Base-by-base conservation (phyloP, 2,113 vertebrate species). In the Leiothrix lutea region DNA sequence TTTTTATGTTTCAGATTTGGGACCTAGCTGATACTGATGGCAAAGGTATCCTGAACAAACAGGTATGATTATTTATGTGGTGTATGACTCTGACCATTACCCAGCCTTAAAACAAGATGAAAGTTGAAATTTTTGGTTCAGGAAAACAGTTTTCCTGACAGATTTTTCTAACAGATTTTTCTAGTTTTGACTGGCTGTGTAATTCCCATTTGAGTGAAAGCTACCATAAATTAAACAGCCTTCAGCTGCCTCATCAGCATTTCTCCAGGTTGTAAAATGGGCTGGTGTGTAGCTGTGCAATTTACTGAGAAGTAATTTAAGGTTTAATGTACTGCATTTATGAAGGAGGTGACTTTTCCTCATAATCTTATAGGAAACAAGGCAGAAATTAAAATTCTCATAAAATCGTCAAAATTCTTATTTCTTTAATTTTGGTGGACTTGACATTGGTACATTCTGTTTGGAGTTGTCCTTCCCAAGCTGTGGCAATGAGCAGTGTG, bases 1-100 rank as follows among this genome's bases (percentile, higher is more conserved):
- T 69, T 85, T 95, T 62, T 87, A 2, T 94, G 70, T 96, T 97
- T 78, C 95, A 99, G 99, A 98, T 99, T 98, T 99, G 99, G 99
- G 99, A 99, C 97, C 98, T 99, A 95, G 98, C 99, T 36, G 99
- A 99, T 95, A 98, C 98, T 80, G 99, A 99, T 97, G 98, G 98
- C 87, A 99, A 99, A 98, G 99, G 99, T 75, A 97, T 98, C 94
- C 98, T 99, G 80, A 99, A 98, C 97, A 99, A 99, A 98, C 99
- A 99, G 99, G 99, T 99, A 98, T 94, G 94, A 54, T 92, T 91
- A 31, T 72, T 80, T 80, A 12, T n/a, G 5, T 50, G 35, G 14
- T 86, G 4, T 57, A 29, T 70, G 54, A 74, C 31, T 84, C 11
- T 53, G 36, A 48, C 25, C 14, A 16, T 67, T 81, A 83, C 24